A percentile compares a stretch with the other conserved stretches of the same genome.
Evolutionary conservation across 1,140 invertebrate genomes (phyloP).

Genomic region (Bombyx mandarina): DNA sequence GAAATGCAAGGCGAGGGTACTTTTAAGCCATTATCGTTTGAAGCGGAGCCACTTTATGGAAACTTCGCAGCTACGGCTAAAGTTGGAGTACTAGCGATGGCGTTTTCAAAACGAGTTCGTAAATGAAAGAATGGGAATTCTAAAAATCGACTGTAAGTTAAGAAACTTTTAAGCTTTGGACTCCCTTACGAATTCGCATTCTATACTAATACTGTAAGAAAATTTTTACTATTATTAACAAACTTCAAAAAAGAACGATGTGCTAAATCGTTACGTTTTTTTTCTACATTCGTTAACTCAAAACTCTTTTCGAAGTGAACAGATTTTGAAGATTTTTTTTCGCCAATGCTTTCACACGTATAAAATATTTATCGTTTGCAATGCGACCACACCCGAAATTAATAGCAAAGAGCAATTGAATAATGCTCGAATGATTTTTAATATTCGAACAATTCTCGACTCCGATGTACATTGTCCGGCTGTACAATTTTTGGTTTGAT

Average conservation of each 20-base stretch:
- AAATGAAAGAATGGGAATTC: not conserved
- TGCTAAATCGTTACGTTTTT: too few relatives aligned
- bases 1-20: slow-evolving; percentile 17
- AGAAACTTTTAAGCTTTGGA: not conserved
- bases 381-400: slow-evolving; percentile 23
- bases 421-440: slow-evolving; percentile 61
- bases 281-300: too few relatives aligned
- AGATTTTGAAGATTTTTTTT: too few relatives aligned
- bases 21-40: slow-evolving; percentile 32
- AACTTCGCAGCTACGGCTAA: slow-evolving; percentile 19
- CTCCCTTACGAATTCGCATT: too few relatives aligned
- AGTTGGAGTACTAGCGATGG: slow-evolving; percentile 5
- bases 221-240: not conserved
- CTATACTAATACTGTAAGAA: not conserved
- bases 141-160: not conserved
- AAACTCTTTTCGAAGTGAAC: too few relatives aligned
- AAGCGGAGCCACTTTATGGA: slow-evolving; percentile 25
- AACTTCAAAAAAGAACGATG: not conserved
- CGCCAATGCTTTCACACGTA: not conserved
- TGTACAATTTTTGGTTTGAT: too few relatives aligned
- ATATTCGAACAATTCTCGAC: slow-evolving; percentile 50
- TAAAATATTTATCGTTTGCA: slow-evolving; percentile 16
- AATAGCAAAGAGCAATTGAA: slow-evolving; percentile 56
- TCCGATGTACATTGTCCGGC: slow-evolving; percentile 29
- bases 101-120: not conserved